Evolutionary conservation across 2,888 invertebrate genomes (phyloP).

Genomic region (Heliconius cydno): DNA sequence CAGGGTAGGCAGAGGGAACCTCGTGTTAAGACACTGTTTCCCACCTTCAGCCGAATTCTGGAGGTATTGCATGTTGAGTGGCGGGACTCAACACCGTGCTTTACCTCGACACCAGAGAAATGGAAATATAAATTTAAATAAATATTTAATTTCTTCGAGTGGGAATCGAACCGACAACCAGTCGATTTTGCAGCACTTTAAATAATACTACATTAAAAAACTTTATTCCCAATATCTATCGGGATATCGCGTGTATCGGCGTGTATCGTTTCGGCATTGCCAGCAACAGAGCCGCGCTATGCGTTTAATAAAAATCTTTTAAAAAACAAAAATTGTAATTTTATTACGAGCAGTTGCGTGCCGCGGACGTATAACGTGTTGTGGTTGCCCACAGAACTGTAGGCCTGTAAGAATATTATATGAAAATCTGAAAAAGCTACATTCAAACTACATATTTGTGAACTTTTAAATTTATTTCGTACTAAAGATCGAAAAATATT

Average conservation of each 20-base stretch:
- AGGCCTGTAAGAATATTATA: constrained; percentile 33
- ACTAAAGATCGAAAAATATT: neutral
- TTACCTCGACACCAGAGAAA: too few species aligned
- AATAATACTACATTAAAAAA: neutral
- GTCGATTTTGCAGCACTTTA: neutral
- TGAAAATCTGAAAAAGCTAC: constrained; percentile 19
- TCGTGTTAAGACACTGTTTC: too few species aligned
- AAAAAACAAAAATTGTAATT: constrained; percentile 28
- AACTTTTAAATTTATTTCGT: neutral
- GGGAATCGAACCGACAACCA: too few species aligned
- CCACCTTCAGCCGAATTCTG: too few species aligned
- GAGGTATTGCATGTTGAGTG: too few species aligned
- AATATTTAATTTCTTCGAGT: too few species aligned
- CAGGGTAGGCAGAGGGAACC: too few species aligned
- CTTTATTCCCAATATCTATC: neutral
- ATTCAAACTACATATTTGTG: neutral
- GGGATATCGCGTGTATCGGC: neutral
- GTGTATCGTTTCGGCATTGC: constrained; percentile 3
- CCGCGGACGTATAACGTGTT: constrained; percentile 33
- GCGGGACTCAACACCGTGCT: too few species aligned
- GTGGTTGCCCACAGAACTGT: constrained; percentile 36
- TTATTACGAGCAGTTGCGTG: constrained; percentile 27
- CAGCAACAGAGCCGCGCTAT: constrained; percentile 6
- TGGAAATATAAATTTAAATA: too few species aligned
- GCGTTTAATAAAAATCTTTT: constrained; percentile 29